Evolutionary conservation across 2,113 vertebrate genomes (phyloP), one percentile per base, ranked within the genome.

Genomic region (Sturnus vulgaris): DNA sequence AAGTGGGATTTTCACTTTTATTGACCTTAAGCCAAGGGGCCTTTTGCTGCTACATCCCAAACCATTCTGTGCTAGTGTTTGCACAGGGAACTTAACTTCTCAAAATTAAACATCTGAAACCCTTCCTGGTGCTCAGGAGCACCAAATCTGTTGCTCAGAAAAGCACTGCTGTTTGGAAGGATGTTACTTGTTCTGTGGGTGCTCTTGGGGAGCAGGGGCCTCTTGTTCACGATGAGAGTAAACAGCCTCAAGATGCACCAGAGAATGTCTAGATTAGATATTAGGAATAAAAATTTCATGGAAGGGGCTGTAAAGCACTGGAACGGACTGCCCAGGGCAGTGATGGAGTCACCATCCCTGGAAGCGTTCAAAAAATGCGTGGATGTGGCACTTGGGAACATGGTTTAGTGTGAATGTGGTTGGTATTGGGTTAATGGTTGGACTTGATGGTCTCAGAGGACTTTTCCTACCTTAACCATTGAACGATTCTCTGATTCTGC

Each of bases 191-290:
- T 42, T 46, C 30, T 49, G 23, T 15, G 47, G n/a, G 49, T n/a
- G 8, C 53, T 57, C 16, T 0, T 4, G 0, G 0, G 22, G 47
- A 71, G 52, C 49, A 24, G 57, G 8, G 18, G 50, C 60, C 61
- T 31, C 39, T 27, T 33, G 39, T 35, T 37, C 37, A 59, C 46
- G 22, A 19, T 49, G 46, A 66, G 44, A 35, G 42, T 61, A 37
- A 77, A 68, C 27, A 52, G 39, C 33, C 27, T 77, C 46, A 68
- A 60, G 39, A 46, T 68, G 63, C 37, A 69, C 22, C 33, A 60
- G 14, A 50, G 17, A 28, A 37, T 66, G 28, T 52, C 18, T 44
- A 33, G 22, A 44, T 59, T 25, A 25, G 31, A 42, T 44, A 35
- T 23, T 15, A 23, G 24, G 15, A 6, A 20, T 21, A 42, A 42